phyloP scores from a whole-genome alignment of 2,113 vertebrate species.

The Notarius lentiginosus region DNA sequence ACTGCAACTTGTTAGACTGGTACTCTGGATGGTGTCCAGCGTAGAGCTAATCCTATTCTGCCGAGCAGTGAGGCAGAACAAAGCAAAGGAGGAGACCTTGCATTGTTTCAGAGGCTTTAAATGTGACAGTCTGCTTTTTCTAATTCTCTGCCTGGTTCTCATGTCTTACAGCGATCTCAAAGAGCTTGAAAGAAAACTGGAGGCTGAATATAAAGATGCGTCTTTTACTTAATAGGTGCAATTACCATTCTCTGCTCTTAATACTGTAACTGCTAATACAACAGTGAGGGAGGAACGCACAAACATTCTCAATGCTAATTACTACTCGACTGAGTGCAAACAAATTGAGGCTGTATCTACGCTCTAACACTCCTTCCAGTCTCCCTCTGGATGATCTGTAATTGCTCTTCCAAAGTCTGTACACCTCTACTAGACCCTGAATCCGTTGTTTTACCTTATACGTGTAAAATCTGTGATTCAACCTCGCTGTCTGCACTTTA shows the following conservation, averaged over 20 bases:
- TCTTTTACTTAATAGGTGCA: conserved; percentile 32
- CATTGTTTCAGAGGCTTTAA: conserved; percentile 65
- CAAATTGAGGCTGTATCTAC: not conserved
- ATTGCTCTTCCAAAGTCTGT: not conserved
- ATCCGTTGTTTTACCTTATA: not conserved
- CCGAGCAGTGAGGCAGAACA: conserved; percentile 58
- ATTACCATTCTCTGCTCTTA: conserved; percentile 29
- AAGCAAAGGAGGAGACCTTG: conserved; percentile 62
- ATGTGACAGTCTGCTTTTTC: conserved; percentile 46
- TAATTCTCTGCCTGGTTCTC: conserved; percentile 48
- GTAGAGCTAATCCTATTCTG: conserved; percentile 62
- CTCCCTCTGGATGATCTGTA: not conserved
- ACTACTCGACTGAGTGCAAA: not conserved
- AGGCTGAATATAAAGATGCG: conserved; percentile 3
- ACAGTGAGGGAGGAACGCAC: not conserved
- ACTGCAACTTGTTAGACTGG: conserved; percentile 38
- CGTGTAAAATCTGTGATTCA: not conserved
- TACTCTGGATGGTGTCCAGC: conserved; percentile 45
- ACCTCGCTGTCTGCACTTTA: not conserved
- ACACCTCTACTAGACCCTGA: not conserved
- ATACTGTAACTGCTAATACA: conserved; percentile 11
- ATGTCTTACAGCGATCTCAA: conserved; percentile 15
- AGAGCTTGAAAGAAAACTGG: conserved; percentile 25
- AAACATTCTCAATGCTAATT: conserved; percentile 9
- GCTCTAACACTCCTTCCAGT: not conserved